Evolutionary conservation across 1,140 invertebrate species (phyloP), one percentile per base, ranked within the genome.

Genomic region (Pseudomyrmex pallidus): DNA sequence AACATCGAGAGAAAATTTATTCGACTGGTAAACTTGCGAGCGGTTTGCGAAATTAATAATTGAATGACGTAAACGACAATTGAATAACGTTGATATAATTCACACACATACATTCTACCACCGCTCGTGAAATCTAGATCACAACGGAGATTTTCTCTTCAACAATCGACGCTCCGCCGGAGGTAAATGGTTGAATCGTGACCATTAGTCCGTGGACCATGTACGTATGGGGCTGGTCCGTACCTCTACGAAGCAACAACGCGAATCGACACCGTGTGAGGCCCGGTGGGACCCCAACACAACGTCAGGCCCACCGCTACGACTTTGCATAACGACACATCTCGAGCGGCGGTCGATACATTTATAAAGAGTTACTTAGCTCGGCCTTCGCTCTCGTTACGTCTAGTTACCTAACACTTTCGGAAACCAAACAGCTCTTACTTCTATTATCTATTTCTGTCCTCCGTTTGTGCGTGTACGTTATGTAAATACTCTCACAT

Each of bases 161-260:
- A 91, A 91, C 90, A 93, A 94, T 94, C 93, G 92, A 91, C 91
- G 90, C 92, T 93, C 91, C 93, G 92, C 93, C 91, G 93, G 93
- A 93, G 93, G 93, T 94, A 94, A 94, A 94, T 94, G 92, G 93
- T 91, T 91, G 91, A 94, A 92, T 94, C 93, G 93, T 94, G 93
- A 94, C 93, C 94, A 94, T 94, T 94, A 94, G 92, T 93, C 90
- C 90, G 82, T 89, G 90, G 87, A 92, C 73, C 86, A 17, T 57
- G 66, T 80, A 72, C 54, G 64, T 72, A 80, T 15, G 46, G 5
- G 87, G 80, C 80, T 80, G 83, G 72, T 84, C 89, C 86, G 76
- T 86, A 83, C 82, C 35, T 35, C 35, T 78, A 64, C 57, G 74
- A 17, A 46, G 82, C 74, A 83, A 77, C 86, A 88, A 89, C 88